Evolutionary conservation across 2,888 invertebrate genomes (phyloP), one percentile per base, ranked within the genome.

Genomic region (Dendrolimus pini): DNA sequence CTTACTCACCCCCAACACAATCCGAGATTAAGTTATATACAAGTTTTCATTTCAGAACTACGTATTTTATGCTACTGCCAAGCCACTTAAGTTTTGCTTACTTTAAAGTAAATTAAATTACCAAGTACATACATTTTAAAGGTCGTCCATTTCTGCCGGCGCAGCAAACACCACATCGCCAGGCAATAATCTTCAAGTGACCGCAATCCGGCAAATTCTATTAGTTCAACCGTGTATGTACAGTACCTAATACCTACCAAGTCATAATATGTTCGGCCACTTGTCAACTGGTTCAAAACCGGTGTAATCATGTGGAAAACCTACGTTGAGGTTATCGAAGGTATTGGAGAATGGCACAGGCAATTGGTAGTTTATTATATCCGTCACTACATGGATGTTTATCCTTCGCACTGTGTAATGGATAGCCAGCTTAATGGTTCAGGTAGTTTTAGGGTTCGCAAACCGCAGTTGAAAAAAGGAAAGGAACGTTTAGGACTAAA

Each of bases 191-290:
- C 75, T 75, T 59, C 53, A 54, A 58, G 53, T 72, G 80, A 66
- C 81, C 81, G 80, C 77, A 80, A 80, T 80, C 73, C 76, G 67
- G 68, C 78, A 78, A 77, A 81, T 81, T 80, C 76, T 76, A 77
- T 81, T 81, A 80, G 65, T 61, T 47, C 47, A 47, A 47, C 47
- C 47, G 47, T 47, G 65, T 57, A 62, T 57, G 59, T 60, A 63
- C 12, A 14, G 54, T 18, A 47, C 47, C 47, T 47, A 18, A 18
- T 18, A 47, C 47, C 47, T 47, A 12, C 47, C 12, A 30, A 30
- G 47, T 12, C 12, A 47, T 12, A 47, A 9, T 12, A 9, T 47
- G 47, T 47, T 47, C 47, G 47, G 47, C 47, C 47, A 47, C 47
- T 9, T 47, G 47, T 47, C 9, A 47, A 30, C 30, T n/a, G 57